These are phyloP conservation scores for Eudyptes chrysolophus DNA, from an alignment of 2,113 vertebrate genomes.

Conservation along the genomic window DNA sequence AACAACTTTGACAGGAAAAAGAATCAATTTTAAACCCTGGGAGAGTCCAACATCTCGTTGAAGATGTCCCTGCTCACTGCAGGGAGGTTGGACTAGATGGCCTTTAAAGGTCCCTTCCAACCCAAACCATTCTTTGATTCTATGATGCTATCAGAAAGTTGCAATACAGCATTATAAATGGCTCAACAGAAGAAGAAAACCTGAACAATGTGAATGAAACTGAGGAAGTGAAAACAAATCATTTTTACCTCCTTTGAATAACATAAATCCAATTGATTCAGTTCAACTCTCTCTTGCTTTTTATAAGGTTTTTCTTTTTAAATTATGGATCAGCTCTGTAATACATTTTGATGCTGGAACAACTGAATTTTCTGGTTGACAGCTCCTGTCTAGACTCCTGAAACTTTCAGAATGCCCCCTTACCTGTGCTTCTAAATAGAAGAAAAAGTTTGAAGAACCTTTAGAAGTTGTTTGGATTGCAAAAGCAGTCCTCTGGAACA, in stretches of 20 bases:
- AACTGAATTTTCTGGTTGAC: neutral
- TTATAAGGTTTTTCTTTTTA: neutral
- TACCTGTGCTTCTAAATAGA: neutral
- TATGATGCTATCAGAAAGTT: neutral
- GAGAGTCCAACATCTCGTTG: neutral
- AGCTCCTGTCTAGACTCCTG: neutral
- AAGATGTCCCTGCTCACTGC: neutral
- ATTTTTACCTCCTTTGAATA: neutral
- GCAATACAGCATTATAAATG: neutral
- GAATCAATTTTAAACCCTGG: neutral
- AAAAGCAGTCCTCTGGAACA: neutral
- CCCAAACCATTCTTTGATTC: neutral
- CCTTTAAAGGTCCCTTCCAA: neutral
- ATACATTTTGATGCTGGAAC: neutral
- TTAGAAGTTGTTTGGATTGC: neutral
- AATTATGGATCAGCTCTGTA: neutral
- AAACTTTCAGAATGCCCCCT: neutral
- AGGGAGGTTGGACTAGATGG: neutral
- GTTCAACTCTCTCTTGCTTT: neutral
- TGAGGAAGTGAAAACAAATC: neutral
- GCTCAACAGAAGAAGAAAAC: neutral
- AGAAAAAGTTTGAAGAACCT: neutral
- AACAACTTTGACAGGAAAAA: neutral
- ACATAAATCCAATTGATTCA: neutral
- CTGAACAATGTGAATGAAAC: neutral